Conservation (phyloP, 2,888 invertebrate species). For the Tiphia femorata region DNA sequence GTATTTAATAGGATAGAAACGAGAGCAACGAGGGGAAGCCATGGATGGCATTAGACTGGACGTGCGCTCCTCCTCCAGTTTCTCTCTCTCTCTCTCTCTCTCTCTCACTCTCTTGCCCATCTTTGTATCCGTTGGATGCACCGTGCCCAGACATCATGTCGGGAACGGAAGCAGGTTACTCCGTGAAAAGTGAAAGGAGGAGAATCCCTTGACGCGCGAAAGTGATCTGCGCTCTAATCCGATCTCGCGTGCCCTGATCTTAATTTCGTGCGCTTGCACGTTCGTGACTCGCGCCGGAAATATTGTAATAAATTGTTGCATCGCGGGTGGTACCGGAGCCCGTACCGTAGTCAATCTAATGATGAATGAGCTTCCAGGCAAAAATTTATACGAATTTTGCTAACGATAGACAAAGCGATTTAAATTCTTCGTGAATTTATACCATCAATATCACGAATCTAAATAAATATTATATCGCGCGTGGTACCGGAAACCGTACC, state of each 20-base stretch:
- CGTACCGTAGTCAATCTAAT: too few relatives aligned
- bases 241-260: constrained; percentile 3
- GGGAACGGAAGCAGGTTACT: constrained; percentile 10
- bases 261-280: background rate
- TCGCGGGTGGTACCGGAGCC: background rate
- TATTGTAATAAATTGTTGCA: background rate
- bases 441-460: too few relatives aligned
- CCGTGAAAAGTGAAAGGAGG: constrained; percentile 53
- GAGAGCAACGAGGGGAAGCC: background rate
- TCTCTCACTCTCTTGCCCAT: constrained; percentile 20
- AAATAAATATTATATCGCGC: too few relatives aligned
- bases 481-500: too few relatives aligned
- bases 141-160: background rate
- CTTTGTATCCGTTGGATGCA: constrained; percentile 35
- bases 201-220: constrained; percentile 49
- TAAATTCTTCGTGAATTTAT: too few relatives aligned
- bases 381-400: too few relatives aligned
- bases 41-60: too few relatives aligned
- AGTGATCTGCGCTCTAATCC: constrained; percentile 45
- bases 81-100: constrained; percentile 9
- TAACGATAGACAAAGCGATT: too few relatives aligned
- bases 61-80: background rate
- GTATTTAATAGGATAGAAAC: background rate
- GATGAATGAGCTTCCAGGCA: too few relatives aligned
- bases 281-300: background rate